Base-by-base conservation (phyloP, 2,113 vertebrate genomes). In the Neogobius melanostomus region DNA sequence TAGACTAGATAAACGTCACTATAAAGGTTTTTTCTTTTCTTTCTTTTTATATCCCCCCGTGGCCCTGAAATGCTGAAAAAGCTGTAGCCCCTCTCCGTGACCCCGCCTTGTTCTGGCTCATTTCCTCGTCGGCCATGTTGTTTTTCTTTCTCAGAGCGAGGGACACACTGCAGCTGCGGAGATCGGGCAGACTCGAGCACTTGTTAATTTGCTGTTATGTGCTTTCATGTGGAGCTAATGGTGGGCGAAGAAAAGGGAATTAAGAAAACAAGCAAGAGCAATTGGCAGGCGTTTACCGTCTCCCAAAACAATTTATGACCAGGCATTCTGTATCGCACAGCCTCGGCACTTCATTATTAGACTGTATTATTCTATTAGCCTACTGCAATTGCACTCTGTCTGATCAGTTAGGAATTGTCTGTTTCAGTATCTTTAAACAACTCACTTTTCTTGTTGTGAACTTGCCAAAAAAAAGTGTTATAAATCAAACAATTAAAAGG, bases 91-190 rank as follows among this genome's bases (percentile, higher is more conserved):
- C 81, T 89, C 73, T 89, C 65, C 81, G 74, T 87, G 88, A 90
- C 84, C 81, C 80, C 28, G 71, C 76, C 69, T 57, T 7, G 83
- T 91, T 91, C 83, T 84, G 78, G 84, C 81, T 80, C 88, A 92
- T 92, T 92, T 89, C 28, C 28, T 36, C 87, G 69, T 87, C 71
- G 72, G 73, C 76, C 69, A 77, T 85, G 74, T 84, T 83, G 62
- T 83, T 79, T 85, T 88, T 77, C 72, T 86, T 72, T 61, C 64
- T 73, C 76, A 75, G 68, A 14, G 49, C 17, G 72, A 82, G 62
- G 76, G 28, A 36, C 28, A 81, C 82, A 54, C 11, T 78, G 82
- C 85, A 92, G 89, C 85, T 90, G 88, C 74, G 81, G 56, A 75
- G 82, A 74, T 87, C 85, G 82, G 62, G 72, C 69, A 52, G n/a